phyloP scores from a whole-genome alignment of 2,888 invertebrate genomes.

The Apomyelois bistriatella region DNA sequence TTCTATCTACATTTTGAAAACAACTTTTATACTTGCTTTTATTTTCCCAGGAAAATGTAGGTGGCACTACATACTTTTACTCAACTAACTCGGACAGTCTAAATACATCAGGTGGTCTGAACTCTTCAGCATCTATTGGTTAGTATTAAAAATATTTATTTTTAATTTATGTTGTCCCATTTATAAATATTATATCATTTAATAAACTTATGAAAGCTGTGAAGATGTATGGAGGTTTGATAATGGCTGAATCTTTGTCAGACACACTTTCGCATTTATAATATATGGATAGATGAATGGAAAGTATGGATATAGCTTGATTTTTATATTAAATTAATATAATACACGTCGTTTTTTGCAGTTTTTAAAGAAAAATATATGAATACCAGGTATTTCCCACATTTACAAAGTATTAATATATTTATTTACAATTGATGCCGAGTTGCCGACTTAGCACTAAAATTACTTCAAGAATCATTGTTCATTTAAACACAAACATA shows the following conservation, averaged over 20 bases:
- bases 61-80: slow-evolving; percentile 97
- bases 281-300: too few relatives aligned
- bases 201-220: too few relatives aligned
- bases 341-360: not conserved
- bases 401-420: too few relatives aligned
- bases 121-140: slow-evolving; percentile 60
- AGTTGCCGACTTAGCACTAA: too few relatives aligned
- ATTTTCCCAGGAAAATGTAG: slow-evolving; percentile 88
- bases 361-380: slow-evolving; percentile 9
- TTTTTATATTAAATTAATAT: too few relatives aligned
- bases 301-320: too few relatives aligned
- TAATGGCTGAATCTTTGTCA: too few relatives aligned
- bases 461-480: too few relatives aligned
- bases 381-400: slow-evolving; percentile 6
- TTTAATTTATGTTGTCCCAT: not conserved
- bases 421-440: too few relatives aligned
- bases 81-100: slow-evolving; percentile 80
- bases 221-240: too few relatives aligned
- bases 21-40: slow-evolving; percentile 32
- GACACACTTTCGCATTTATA: too few relatives aligned
- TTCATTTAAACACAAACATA: too few relatives aligned
- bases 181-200: not conserved
- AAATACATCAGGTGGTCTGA: slow-evolving; percentile 59
- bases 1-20: slow-evolving; percentile 13
- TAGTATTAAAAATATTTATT: slow-evolving; percentile 22